Percentiles rank a stretch among this genome's conserved stretches.
phyloP scores from a whole-genome alignment of 2,888 invertebrate genomes.

The Pteria penguin region DNA sequence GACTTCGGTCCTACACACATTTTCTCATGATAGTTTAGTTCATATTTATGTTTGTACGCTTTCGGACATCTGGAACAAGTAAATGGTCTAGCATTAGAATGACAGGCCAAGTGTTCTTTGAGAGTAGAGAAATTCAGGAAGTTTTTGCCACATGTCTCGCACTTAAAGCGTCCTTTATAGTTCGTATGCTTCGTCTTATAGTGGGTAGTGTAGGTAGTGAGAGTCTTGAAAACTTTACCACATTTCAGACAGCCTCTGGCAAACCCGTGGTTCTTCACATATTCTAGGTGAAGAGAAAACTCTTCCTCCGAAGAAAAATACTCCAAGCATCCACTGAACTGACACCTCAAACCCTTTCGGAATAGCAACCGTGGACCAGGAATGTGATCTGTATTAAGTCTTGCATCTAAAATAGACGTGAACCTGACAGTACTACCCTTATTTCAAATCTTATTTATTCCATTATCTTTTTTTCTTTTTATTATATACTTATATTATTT shows the following conservation, averaged over 20 bases:
- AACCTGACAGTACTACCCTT: too few species aligned
- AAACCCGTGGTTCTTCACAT: slow-evolving; percentile 7
- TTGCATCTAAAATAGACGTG: too few species aligned
- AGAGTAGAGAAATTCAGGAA: slow-evolving; percentile 1
- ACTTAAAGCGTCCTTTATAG: not conserved
- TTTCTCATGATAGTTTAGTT: too few species aligned
- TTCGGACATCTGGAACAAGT: slow-evolving; percentile 10
- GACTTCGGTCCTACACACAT: too few species aligned
- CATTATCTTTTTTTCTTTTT: too few species aligned
- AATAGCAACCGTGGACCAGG: too few species aligned
- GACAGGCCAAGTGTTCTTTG: slow-evolving; percentile 1
- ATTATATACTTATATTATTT: too few species aligned
- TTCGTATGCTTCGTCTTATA: slow-evolving; percentile 12
- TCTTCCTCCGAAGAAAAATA: slow-evolving; percentile 4
- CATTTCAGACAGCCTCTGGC: slow-evolving; percentile 3
- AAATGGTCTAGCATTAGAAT: slow-evolving; percentile 13
- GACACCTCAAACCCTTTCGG: too few species aligned
- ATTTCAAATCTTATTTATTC: too few species aligned
- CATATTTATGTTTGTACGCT: slow-evolving; percentile 9
- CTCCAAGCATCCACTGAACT: not conserved
- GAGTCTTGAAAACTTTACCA: slow-evolving; percentile 20
- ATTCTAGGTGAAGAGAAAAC: not conserved
- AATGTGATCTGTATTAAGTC: too few species aligned
- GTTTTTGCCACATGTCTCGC: slow-evolving; percentile 11
- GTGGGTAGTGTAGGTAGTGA: not conserved